Evolutionary conservation across 2,797 vertebrate species (phyloP).

Genomic region (Rhinatrema bivittatum): DNA sequence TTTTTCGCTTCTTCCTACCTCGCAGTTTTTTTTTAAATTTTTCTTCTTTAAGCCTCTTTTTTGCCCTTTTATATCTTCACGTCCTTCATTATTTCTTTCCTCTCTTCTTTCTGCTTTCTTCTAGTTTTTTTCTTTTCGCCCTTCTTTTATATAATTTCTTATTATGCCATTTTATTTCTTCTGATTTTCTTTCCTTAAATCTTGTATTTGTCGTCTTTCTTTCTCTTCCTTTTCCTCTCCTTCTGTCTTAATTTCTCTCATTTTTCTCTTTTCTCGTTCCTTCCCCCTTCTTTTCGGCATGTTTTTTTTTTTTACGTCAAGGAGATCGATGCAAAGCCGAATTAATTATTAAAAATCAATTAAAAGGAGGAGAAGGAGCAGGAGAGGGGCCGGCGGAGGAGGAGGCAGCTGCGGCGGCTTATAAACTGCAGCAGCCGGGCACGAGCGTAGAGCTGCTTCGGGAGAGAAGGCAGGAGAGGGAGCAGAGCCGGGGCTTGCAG

Average conservation of each 20-base stretch:
- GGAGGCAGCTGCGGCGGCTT: background rate
- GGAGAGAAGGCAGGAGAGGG: too few relatives aligned
- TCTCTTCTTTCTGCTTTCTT: too few relatives aligned
- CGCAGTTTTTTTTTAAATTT: background rate
- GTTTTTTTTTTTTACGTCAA: too few relatives aligned
- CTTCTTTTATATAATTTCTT: too few relatives aligned
- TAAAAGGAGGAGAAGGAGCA: conserved; percentile 65
- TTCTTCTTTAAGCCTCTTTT: background rate
- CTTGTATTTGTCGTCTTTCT: conserved; percentile 21
- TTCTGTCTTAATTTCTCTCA: background rate
- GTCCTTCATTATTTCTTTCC: background rate
- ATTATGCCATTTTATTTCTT: background rate
- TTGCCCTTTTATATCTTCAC: background rate
- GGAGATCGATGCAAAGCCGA: conserved; percentile 72
- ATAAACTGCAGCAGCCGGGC: background rate
- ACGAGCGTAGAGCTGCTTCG: background rate
- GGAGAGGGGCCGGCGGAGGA: background rate
- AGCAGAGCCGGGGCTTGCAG: too few relatives aligned
- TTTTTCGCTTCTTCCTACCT: background rate
- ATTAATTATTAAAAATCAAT: conserved; percentile 82
- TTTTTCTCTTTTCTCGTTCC: background rate
- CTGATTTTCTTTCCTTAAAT: background rate
- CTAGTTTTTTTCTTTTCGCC: too few relatives aligned
- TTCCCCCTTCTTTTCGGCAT: background rate
- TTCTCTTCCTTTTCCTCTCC: background rate